Base-by-base conservation (phyloP, 1,140 invertebrate genomes). In the Drosophila eugracilis region DNA sequence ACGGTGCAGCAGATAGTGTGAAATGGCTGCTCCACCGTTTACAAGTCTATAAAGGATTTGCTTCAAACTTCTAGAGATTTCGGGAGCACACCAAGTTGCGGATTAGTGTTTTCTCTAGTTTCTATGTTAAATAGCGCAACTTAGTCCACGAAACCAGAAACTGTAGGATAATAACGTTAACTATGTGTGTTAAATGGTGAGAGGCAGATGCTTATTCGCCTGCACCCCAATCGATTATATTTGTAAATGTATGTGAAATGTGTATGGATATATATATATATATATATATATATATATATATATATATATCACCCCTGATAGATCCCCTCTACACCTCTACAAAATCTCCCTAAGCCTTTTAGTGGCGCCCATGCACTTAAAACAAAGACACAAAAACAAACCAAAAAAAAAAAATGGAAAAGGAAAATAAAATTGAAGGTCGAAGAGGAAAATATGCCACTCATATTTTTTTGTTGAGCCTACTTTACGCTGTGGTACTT, bases 401-500 rank as follows among this genome's bases (percentile, higher is more conserved):
- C 70, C 55, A 49, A 47, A 69, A 76, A 65, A 50, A 72, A 30
- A 37, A 53, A 48, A 28, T 54, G 47, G 26, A n/a, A 63, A 36
- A 37, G 7, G 32, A n/a, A 60, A 45, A 45, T 45, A 42, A 26
- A 10, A 54, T n/a, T n/a, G n/a, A 50, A 22, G 36, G 34, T 37
- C 17, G 22, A 22, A 50, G 39, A 66, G 17, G 37, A 66, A 41
- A 50, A 65, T 72, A 78, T 71, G 79, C 54, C 71, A 76, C 58
- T 24, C 28, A 69, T 69, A 81, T 86, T 62, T 77, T 77, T 86
- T 78, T 77, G 74, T 80, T 86, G 59, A 58, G 55, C 60, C 69
- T 77, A 75, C 52, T 70, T 36, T 78, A 77, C 76, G 78, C 74
- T 86, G 83, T 86, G 81, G 81, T 86, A 86, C 81, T 86, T 86